Evolutionary conservation across 2,797 vertebrate genomes (phyloP).

Genomic region (Crax fasciolata): DNA sequence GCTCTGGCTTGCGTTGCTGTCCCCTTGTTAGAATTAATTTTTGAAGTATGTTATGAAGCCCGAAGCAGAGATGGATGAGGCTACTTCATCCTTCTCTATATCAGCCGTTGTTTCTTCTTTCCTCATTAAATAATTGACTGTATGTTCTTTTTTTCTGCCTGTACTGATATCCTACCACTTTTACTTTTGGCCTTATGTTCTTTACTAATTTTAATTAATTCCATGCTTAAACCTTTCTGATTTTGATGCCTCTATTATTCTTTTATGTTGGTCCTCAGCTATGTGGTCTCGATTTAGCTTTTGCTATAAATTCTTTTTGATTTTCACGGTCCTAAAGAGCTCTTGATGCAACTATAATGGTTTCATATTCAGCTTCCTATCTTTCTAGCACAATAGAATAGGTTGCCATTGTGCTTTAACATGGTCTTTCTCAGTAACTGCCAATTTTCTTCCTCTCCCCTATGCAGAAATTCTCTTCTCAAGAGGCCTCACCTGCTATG

Average conservation of each 20-base stretch:
- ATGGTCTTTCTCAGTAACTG: background rate
- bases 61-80: slow-evolving; percentile 30
- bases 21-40: slow-evolving; percentile 23
- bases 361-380: slow-evolving; percentile 3
- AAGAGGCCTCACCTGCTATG: background rate
- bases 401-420: slow-evolving; percentile 21
- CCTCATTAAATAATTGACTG: background rate
- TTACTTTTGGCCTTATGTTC: background rate
- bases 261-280: background rate
- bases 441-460: slow-evolving; percentile 13
- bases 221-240: background rate
- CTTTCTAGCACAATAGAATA: slow-evolving; percentile 1
- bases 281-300: background rate
- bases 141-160: background rate
- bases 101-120: background rate
- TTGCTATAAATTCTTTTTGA: background rate
- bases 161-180: background rate
- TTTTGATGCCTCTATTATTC: background rate
- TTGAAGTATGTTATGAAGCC: slow-evolving; percentile 27
- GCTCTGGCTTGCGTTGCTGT: slow-evolving; percentile 12
- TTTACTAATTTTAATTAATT: slow-evolving; percentile 55
- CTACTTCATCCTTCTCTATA: background rate
- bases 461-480: background rate
- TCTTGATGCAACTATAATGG: background rate
- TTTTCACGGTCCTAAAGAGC: slow-evolving; percentile 9